These are phyloP conservation scores for Odontocolon sp. DNA, from an alignment of 2,888 invertebrate species.

Conservation along the genomic window DNA sequence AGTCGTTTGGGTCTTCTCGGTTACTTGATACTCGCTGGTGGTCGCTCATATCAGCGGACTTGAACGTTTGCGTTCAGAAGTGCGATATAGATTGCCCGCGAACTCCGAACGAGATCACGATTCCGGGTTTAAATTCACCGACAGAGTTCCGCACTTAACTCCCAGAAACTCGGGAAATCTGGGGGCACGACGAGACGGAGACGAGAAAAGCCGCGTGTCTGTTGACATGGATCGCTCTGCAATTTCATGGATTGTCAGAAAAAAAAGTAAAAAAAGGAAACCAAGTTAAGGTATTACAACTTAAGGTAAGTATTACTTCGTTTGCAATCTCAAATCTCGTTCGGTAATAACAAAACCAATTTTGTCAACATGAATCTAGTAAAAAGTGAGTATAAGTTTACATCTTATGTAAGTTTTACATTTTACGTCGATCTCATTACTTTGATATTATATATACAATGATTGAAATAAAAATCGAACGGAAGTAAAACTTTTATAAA, in stretches of 20 bases:
- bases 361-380: too few relatives aligned
- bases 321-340: too few relatives aligned
- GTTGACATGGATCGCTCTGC: conserved; percentile 1
- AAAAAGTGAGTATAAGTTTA: too few relatives aligned
- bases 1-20: conserved; percentile 23
- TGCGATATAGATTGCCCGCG: conserved; percentile 30
- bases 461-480: too few relatives aligned
- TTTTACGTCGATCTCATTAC: too few relatives aligned
- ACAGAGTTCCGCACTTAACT: conserved; percentile 56
- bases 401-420: too few relatives aligned
- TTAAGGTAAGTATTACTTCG: too few relatives aligned
- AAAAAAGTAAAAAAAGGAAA: neutral
- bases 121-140: conserved; percentile 58
- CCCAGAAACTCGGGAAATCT: conserved; percentile 38
- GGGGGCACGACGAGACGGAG: neutral
- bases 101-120: conserved; percentile 17
- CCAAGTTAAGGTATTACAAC: too few relatives aligned
- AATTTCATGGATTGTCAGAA: conserved; percentile 28
- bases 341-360: too few relatives aligned
- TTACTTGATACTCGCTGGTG: conserved; percentile 10
- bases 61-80: conserved; percentile 33
- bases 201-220: conserved; percentile 7
- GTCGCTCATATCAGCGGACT: conserved; percentile 6
- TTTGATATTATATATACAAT: too few relatives aligned
- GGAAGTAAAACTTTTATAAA: too few relatives aligned